A percentile compares a stretch with the other conserved stretches of the same genome.
Evolutionary conservation across 2,113 vertebrate genomes (phyloP).

Genomic region (Antechinus stuartii): DNA sequence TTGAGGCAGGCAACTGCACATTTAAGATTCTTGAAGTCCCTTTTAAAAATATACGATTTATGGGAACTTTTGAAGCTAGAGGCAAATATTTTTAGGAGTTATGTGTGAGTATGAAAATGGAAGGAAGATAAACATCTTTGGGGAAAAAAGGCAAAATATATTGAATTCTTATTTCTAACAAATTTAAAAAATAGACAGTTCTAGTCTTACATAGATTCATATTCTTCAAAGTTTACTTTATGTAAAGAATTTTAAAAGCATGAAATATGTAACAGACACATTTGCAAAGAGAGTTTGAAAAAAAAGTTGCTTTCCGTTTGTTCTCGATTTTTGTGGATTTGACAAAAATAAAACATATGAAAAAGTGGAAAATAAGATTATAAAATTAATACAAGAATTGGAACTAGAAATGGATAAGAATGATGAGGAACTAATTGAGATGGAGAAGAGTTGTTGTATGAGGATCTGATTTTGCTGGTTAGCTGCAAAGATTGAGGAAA

Average conservation of each 20-base stretch:
- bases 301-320: not conserved
- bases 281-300: not conserved
- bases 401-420: not conserved
- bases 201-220: not conserved
- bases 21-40: not conserved
- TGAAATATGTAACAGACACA: not conserved
- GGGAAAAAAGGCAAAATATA: not conserved
- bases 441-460: not conserved
- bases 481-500: not conserved
- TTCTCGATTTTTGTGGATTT: not conserved
- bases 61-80: not conserved
- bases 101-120: not conserved
- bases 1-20: not conserved
- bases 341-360: not conserved
- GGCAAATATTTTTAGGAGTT: not conserved
- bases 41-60: not conserved
- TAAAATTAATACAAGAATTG: not conserved
- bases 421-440: not conserved
- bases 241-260: not conserved
- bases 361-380: not conserved
- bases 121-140: not conserved
- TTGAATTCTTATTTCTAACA: not conserved
- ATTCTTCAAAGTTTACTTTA: not conserved
- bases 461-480: not conserved
- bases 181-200: not conserved